Percentiles rank a stretch among this genome's conserved stretches.
phyloP scores from a whole-genome alignment of 2,113 vertebrate genomes.

The Eulemur rufifrons region DNA sequence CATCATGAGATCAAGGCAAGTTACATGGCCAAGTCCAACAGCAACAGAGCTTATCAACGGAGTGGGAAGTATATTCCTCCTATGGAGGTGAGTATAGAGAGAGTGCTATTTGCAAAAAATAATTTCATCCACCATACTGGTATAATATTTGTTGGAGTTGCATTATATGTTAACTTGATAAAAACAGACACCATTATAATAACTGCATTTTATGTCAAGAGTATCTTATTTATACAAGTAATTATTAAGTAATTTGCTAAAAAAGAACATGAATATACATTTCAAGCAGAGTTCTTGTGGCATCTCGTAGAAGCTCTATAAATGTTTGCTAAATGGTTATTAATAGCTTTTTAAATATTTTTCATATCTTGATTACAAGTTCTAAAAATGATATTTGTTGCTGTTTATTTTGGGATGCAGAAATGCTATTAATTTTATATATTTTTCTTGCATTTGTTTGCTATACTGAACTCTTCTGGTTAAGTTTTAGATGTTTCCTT shows the following conservation, averaged over 20 bases:
- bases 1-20: not conserved
- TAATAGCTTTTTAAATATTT: not conserved
- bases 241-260: not conserved
- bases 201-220: not conserved
- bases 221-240: not conserved
- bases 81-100: not conserved
- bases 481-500: slow-evolving; percentile 7
- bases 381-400: not conserved
- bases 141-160: not conserved
- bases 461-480: not conserved
- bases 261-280: not conserved
- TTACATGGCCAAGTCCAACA: not conserved
- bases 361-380: not conserved
- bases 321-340: not conserved
- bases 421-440: not conserved
- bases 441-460: not conserved
- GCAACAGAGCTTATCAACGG: not conserved
- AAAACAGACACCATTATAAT: not conserved
- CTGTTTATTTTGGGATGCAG: not conserved
- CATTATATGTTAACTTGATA: not conserved
- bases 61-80: not conserved
- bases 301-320: not conserved
- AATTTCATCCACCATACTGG: not conserved
- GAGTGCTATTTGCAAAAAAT: not conserved
- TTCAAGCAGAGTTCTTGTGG: not conserved